A percentile compares a stretch with the other conserved stretches of the same genome.
Evolutionary conservation across 2,888 invertebrate species (phyloP).

Genomic region (Tribolium freemani): DNA sequence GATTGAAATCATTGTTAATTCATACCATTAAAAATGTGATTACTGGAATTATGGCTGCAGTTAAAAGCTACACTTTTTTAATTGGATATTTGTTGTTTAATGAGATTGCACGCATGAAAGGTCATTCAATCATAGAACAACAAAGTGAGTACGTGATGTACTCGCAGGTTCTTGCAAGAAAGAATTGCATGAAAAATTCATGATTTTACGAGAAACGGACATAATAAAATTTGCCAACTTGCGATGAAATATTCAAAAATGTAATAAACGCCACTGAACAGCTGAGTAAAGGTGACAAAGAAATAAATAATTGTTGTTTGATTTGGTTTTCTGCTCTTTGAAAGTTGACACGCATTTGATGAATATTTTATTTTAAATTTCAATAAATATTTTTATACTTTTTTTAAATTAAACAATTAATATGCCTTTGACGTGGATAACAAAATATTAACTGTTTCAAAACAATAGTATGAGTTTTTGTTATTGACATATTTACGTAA

Average conservation of each 20-base stretch:
- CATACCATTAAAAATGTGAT: slow-evolving; percentile 32
- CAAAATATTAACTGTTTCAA: too few species aligned
- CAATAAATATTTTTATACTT: too few species aligned
- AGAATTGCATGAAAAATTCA: slow-evolving; percentile 38
- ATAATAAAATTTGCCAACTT: slow-evolving; percentile 29
- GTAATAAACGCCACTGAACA: background rate
- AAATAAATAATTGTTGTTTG: too few species aligned
- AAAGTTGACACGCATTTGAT: too few species aligned
- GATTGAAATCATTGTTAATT: slow-evolving; percentile 41
- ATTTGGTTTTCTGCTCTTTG: too few species aligned
- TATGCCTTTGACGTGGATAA: too few species aligned
- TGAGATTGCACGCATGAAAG: background rate
- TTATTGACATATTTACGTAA: too few species aligned
- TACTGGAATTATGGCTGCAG: slow-evolving; percentile 16
- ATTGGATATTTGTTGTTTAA: background rate
- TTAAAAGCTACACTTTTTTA: slow-evolving; percentile 28
- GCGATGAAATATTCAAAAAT: slow-evolving; percentile 10
- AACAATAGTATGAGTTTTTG: too few species aligned
- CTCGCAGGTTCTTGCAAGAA: background rate
- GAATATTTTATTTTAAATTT: too few species aligned
- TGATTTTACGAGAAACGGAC: slow-evolving; percentile 21
- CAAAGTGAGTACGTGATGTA: slow-evolving; percentile 1
- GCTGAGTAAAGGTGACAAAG: too few species aligned
- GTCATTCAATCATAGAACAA: slow-evolving; percentile 3
- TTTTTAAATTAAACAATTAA: too few species aligned